phyloP scores from a whole-genome alignment of 1,140 invertebrate species.

The Hyphantria cunea region DNA sequence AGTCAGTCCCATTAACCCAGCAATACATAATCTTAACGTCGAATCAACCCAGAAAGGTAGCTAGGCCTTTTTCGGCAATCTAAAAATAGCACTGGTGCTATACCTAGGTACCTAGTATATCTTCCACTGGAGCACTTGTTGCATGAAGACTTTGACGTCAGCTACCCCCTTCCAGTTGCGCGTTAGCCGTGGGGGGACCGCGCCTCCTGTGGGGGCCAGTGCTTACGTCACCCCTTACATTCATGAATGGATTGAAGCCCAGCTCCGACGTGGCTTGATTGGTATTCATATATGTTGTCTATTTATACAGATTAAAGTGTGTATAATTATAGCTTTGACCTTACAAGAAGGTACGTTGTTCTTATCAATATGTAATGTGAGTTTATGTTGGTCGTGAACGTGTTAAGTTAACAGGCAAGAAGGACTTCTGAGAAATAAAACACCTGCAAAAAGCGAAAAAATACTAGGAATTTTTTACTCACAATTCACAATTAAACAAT shows the following conservation, averaged over 20 bases:
- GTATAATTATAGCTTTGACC: slow-evolving; percentile 1
- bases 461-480: too few species aligned
- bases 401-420: too few species aligned
- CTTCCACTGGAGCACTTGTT: slow-evolving; percentile 72
- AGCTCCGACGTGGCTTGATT: slow-evolving; percentile 38
- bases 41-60: slow-evolving; percentile 16
- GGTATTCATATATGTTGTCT: slow-evolving; percentile 23
- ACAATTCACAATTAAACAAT: too few species aligned
- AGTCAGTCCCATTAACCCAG: not conserved
- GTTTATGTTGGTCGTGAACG: not conserved
- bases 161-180: slow-evolving; percentile 42
- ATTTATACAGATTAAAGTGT: slow-evolving; percentile 16
- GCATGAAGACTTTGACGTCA: slow-evolving; percentile 74
- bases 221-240: slow-evolving; percentile 70
- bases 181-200: slow-evolving; percentile 36
- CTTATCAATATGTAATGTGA: not conserved
- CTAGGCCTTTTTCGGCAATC: slow-evolving; percentile 45
- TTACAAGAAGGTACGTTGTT: not conserved
- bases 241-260: slow-evolving; percentile 68
- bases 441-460: too few species aligned
- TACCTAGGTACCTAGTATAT: slow-evolving; percentile 56
- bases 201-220: slow-evolving; percentile 45
- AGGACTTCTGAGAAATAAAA: too few species aligned
- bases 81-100: slow-evolving; percentile 67
- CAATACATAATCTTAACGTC: slow-evolving; percentile 4